These are phyloP conservation scores for Parapsyche elsis DNA, from an alignment of 1,140 invertebrate species.

Conservation along the genomic window DNA sequence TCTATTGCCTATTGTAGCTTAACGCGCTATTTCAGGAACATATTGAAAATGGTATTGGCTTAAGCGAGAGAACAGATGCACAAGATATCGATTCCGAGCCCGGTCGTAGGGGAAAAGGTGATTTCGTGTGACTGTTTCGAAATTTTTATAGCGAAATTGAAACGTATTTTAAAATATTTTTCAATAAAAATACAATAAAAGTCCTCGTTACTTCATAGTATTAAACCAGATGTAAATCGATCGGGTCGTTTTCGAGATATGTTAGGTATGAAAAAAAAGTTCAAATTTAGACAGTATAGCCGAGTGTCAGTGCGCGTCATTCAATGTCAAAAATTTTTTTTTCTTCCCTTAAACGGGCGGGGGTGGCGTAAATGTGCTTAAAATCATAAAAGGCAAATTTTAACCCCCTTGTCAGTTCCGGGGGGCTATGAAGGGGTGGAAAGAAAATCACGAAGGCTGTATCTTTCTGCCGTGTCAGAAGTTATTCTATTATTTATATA, in stretches of 20 bases:
- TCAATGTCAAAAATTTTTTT: slow-evolving; percentile 30
- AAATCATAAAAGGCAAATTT: slow-evolving; percentile 46
- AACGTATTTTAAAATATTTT: not conserved
- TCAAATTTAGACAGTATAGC: too few relatives aligned
- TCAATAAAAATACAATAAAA: too few relatives aligned
- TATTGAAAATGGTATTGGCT: slow-evolving; percentile 44
- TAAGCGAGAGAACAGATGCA: slow-evolving; percentile 25
- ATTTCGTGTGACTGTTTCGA: slow-evolving; percentile 22
- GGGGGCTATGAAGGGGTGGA: slow-evolving; percentile 17
- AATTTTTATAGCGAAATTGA: not conserved
- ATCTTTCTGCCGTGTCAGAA: slow-evolving; percentile 46
- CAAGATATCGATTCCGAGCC: slow-evolving; percentile 26
- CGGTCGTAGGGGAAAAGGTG: slow-evolving; percentile 13
- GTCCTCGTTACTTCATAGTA: too few relatives aligned
- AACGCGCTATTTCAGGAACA: slow-evolving; percentile 35
- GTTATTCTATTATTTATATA: slow-evolving; percentile 47
- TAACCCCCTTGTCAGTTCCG: slow-evolving; percentile 35
- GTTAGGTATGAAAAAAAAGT: not conserved
- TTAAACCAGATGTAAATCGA: too few relatives aligned
- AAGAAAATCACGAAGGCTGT: slow-evolving; percentile 43
- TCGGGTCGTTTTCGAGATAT: not conserved
- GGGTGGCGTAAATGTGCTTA: slow-evolving; percentile 38
- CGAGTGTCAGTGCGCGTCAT: slow-evolving; percentile 1
- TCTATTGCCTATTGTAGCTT: slow-evolving; percentile 20
- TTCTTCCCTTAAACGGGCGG: not conserved